These are phyloP conservation scores for Scyliorhinus canicula DNA, from an alignment of 2,797 vertebrate genomes.

Conservation along the genomic window DNA sequence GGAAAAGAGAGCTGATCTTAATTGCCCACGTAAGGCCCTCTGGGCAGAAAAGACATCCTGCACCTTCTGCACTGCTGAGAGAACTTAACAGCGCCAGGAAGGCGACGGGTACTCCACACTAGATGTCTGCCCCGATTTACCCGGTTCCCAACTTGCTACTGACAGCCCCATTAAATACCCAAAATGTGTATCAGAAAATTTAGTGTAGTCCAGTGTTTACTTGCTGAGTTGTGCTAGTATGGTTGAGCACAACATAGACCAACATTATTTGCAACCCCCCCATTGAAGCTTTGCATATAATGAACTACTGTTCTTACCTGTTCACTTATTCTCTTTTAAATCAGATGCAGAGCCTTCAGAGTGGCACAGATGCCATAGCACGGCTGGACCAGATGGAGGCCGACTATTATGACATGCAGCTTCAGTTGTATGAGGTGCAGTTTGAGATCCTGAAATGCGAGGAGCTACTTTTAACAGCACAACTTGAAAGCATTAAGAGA, in stretches of 20 bases:
- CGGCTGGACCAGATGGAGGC: constrained; percentile 86
- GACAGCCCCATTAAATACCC: neutral
- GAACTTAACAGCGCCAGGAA: too few species aligned
- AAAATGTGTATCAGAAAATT: neutral
- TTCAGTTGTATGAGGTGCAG: constrained; percentile 92
- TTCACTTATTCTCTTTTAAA: constrained; percentile 40
- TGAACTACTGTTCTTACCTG: neutral
- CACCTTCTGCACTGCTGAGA: too few species aligned
- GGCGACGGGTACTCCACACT: too few species aligned
- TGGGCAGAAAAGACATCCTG: too few species aligned
- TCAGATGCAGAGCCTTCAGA: constrained; percentile 87
- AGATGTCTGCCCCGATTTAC: neutral
- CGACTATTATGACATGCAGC: constrained; percentile 87
- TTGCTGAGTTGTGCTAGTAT: neutral
- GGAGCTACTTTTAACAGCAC: constrained; percentile 84
- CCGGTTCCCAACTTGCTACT: too few species aligned
- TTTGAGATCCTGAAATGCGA: constrained; percentile 91
- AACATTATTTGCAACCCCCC: neutral
- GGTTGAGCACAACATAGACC: neutral
- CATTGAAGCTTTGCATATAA: neutral
- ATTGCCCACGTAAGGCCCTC: too few species aligned
- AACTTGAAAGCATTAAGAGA: constrained; percentile 87
- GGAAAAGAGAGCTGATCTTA: too few species aligned
- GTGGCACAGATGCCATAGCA: constrained; percentile 80
- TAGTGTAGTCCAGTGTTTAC: neutral